Evolutionary conservation across 2,113 vertebrate species (phyloP).

Genomic region (Myxocyprinus asiaticus): DNA sequence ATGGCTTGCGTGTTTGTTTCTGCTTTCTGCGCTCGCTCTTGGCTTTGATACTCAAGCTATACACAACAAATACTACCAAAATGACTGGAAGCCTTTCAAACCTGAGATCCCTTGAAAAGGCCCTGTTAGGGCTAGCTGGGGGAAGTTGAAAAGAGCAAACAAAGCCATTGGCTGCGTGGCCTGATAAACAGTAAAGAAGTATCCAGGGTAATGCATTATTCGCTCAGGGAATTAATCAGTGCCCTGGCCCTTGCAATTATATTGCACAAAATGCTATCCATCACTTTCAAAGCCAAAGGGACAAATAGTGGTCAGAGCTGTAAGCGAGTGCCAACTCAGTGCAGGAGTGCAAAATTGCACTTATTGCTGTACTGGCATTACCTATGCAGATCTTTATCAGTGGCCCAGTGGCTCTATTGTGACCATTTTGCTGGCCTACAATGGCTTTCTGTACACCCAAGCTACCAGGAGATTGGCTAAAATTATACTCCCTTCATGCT

Average conservation of each 20-base stretch:
- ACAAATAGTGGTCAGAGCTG: slow-evolving; percentile 66
- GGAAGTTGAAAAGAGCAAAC: slow-evolving; percentile 64
- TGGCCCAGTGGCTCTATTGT: slow-evolving; percentile 74
- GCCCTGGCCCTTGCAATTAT: slow-evolving; percentile 68
- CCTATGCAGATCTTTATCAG: slow-evolving; percentile 82
- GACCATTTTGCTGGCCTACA: slow-evolving; percentile 75
- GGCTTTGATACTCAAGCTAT: slow-evolving; percentile 50
- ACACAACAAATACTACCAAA: slow-evolving; percentile 35
- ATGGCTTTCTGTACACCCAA: slow-evolving; percentile 75
- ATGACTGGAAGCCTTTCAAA: slow-evolving; percentile 51
- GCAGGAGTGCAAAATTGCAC: slow-evolving; percentile 69
- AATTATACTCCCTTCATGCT: slow-evolving; percentile 81
- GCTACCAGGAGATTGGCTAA: slow-evolving; percentile 76
- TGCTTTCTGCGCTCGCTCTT: slow-evolving; percentile 30
- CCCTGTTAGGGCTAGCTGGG: slow-evolving; percentile 51
- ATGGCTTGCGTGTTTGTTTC: slow-evolving; percentile 39
- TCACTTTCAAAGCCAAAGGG: slow-evolving; percentile 67
- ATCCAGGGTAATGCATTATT: slow-evolving; percentile 65
- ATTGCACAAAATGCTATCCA: slow-evolving; percentile 71
- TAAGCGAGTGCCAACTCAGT: slow-evolving; percentile 63
- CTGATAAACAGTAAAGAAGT: slow-evolving; percentile 65
- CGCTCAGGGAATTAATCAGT: slow-evolving; percentile 66
- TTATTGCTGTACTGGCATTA: slow-evolving; percentile 75
- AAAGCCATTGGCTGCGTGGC: slow-evolving; percentile 63
- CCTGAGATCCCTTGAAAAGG: slow-evolving; percentile 47